A percentile compares a stretch with the other conserved stretches of the same genome.
These are phyloP conservation scores for Drosophila paramelanica DNA, from an alignment of 2,888 invertebrate genomes.

Conservation along the genomic window DNA sequence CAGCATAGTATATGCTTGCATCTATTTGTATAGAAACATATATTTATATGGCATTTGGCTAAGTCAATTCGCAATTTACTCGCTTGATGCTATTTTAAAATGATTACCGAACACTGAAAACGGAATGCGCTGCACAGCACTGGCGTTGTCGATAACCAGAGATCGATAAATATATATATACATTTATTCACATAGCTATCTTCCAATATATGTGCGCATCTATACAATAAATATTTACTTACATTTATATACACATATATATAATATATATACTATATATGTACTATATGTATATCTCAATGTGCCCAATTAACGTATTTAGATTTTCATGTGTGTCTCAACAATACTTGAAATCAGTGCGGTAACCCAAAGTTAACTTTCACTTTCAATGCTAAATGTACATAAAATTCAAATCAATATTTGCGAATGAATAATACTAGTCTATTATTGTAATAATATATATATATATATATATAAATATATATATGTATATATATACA, in stretches of 20 bases:
- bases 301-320: slow-evolving; percentile 65
- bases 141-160: background rate
- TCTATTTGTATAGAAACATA: slow-evolving; percentile 1
- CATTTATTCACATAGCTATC: background rate
- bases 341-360: slow-evolving; percentile 49
- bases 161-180: no score
- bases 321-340: slow-evolving; percentile 59
- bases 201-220: slow-evolving; percentile 15
- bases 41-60: slow-evolving; percentile 20
- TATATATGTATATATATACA: slow-evolving; percentile 6
- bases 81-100: slow-evolving; percentile 1
- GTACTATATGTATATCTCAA: slow-evolving; percentile 39
- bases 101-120: slow-evolving; percentile 1
- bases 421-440: slow-evolving; percentile 1
- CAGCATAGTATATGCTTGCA: background rate
- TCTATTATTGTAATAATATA: slow-evolving; percentile 9
- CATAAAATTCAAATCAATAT: slow-evolving; percentile 21
- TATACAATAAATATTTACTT: slow-evolving; percentile 12
- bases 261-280: slow-evolving; percentile 17
- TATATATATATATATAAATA: background rate
- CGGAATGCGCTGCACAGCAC: slow-evolving; percentile 6
- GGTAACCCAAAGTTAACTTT: slow-evolving; percentile 82
- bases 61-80: slow-evolving; percentile 24
- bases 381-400: slow-evolving; percentile 54
- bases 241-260: slow-evolving; percentile 9